Conservation (phyloP, 2,888 invertebrate species). For the Isoperla grammatica region DNA sequence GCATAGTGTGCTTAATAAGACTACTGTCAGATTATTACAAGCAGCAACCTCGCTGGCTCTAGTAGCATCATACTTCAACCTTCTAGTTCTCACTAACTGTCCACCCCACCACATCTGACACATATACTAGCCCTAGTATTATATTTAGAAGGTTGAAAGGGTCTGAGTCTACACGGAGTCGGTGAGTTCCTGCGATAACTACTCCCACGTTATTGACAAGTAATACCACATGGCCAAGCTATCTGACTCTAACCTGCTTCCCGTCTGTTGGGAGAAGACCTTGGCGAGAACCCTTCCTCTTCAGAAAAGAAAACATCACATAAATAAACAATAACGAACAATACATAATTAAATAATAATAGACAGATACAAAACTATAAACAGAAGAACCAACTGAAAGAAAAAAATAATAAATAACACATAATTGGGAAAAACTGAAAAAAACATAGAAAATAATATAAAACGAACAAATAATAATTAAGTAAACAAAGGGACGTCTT, state of each 20-base stretch:
- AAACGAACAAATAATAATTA: slow-evolving; percentile 4
- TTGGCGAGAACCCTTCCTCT: slow-evolving; percentile 38
- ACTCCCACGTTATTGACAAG: slow-evolving; percentile 7
- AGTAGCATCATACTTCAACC: no score
- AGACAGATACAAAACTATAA: slow-evolving; percentile 30
- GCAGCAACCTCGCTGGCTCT: no score
- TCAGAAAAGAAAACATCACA: slow-evolving; percentile 29
- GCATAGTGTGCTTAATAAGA: background rate
- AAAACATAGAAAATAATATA: slow-evolving; percentile 9
- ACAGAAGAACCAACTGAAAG: slow-evolving; percentile 25
- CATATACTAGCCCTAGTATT: no score
- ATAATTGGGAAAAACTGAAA: slow-evolving; percentile 4
- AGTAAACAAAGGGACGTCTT: slow-evolving; percentile 7
- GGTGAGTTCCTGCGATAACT: background rate
- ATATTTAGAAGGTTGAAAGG: no score
- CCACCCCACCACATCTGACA: no score
- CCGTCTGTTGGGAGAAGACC: slow-evolving; percentile 36
- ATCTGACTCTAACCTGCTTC: slow-evolving; percentile 37
- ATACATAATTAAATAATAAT: slow-evolving; percentile 16
- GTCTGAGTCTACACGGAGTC: no score
- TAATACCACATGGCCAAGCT: background rate
- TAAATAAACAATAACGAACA: slow-evolving; percentile 26
- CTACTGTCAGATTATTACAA: no score
- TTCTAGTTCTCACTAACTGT: no score
- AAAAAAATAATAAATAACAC: slow-evolving; percentile 26